Conservation (phyloP, 2,888 invertebrate species). For the Eupithecia centaureata region DNA sequence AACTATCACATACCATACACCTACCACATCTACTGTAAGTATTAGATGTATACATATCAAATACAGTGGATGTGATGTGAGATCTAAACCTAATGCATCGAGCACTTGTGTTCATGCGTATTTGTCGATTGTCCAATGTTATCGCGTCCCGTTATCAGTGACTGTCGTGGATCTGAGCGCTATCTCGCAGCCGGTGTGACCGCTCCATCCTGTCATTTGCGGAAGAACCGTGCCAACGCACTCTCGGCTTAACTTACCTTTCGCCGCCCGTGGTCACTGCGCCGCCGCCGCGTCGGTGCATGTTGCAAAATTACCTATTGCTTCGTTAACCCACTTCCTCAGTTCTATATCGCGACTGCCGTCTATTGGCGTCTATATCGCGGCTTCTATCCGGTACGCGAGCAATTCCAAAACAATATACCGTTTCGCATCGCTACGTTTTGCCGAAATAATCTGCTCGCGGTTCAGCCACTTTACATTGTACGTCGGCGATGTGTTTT, state of each 20-base stretch:
- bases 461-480: slow-evolving; percentile 38
- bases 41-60: background rate
- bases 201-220: slow-evolving; percentile 73
- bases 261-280: slow-evolving; percentile 67
- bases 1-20: too few species aligned
- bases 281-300: slow-evolving; percentile 63
- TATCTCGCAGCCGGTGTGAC: slow-evolving; percentile 71
- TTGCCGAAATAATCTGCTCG: slow-evolving; percentile 45
- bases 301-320: slow-evolving; percentile 75
- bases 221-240: slow-evolving; percentile 74
- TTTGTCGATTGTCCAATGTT: slow-evolving; percentile 59
- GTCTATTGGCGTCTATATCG: slow-evolving; percentile 39
- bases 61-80: background rate
- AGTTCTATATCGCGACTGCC: slow-evolving; percentile 52
- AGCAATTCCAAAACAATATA: slow-evolving; percentile 63
- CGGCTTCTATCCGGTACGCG: slow-evolving; percentile 58
- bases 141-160: slow-evolving; percentile 72
- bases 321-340: slow-evolving; percentile 74
- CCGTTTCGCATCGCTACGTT: slow-evolving; percentile 43
- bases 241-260: slow-evolving; percentile 76
- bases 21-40: too few species aligned
- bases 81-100: slow-evolving; percentile 15
- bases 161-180: slow-evolving; percentile 72
- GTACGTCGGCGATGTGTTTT: slow-evolving; percentile 24
- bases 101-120: slow-evolving; percentile 26